phyloP scores from a whole-genome alignment of 2,888 invertebrate species.

The Oscheius onirici region DNA sequence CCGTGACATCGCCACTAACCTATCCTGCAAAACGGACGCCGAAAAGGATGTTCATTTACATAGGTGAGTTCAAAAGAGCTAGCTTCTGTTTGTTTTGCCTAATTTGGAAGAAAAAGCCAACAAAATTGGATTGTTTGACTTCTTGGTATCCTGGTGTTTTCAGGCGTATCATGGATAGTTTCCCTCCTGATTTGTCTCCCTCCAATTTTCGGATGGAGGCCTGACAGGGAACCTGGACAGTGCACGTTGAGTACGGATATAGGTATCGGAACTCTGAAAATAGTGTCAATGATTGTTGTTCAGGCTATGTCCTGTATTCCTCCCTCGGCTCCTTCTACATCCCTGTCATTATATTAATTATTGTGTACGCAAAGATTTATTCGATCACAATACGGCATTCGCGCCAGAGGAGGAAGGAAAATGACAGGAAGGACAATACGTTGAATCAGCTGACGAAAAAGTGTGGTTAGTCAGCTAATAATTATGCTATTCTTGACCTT shows the following conservation, averaged over 20 bases:
- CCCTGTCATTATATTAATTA: conserved; percentile 81
- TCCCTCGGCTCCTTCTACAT: conserved; percentile 98
- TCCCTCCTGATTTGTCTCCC: conserved; percentile 70
- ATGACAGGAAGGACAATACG: conserved; percentile 67
- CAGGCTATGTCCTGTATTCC: conserved; percentile 92
- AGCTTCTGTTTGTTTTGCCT: background rate
- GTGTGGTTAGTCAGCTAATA: background rate
- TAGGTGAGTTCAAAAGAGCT: conserved; percentile 50
- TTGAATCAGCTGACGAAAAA: conserved; percentile 49
- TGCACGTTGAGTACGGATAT: conserved; percentile 59
- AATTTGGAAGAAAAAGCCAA: background rate
- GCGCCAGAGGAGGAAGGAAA: conserved; percentile 67
- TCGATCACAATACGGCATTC: conserved; percentile 68
- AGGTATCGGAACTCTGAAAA: conserved; percentile 32
- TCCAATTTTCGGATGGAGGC: conserved; percentile 70
- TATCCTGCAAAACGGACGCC: conserved; percentile 69
- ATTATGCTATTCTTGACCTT: background rate
- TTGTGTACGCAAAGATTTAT: conserved; percentile 71
- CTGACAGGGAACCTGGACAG: conserved; percentile 48
- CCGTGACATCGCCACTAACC: conserved; percentile 68
- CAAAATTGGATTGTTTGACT: background rate
- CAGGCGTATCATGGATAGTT: conserved; percentile 69
- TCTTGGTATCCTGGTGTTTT: conserved; percentile 22
- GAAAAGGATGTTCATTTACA: conserved; percentile 65
- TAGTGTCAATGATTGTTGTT: conserved; percentile 20